Evolutionary conservation across 2,888 invertebrate species (phyloP).

Genomic region (Chymomyza amoena): DNA sequence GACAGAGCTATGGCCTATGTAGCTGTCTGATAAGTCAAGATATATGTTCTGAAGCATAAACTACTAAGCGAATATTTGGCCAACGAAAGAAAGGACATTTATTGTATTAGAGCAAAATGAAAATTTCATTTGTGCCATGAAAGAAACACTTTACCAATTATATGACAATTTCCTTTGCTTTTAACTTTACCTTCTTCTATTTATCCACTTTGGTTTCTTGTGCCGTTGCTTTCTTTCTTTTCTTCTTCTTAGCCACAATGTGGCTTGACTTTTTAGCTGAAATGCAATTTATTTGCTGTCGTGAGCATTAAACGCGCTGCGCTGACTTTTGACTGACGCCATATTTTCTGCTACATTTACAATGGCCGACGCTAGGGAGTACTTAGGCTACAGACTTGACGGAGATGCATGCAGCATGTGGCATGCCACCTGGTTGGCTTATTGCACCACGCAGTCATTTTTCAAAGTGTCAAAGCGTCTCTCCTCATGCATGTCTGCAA

Average conservation of each 20-base stretch:
- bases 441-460: constrained; percentile 39
- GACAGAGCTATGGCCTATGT: not conserved
- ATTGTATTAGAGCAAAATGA: not conserved
- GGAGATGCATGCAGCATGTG: constrained; percentile 33
- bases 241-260: not conserved
- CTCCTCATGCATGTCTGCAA: not conserved
- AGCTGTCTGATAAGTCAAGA: constrained; percentile 1
- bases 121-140: not conserved
- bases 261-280: constrained; percentile 24
- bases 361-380: constrained; percentile 26
- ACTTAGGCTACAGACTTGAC: constrained; percentile 17
- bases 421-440: not conserved
- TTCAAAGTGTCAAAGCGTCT: constrained; percentile 42
- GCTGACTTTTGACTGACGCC: constrained; percentile 76
- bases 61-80: not conserved
- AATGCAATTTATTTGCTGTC: constrained; percentile 77
- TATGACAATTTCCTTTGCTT: not conserved
- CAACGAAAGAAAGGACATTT: not conserved
- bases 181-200: not conserved
- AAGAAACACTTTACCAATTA: not conserved
- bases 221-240: not conserved
- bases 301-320: constrained; percentile 69
- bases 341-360: constrained; percentile 75
- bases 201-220: not conserved
- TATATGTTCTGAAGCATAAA: not conserved